These are phyloP conservation scores for Hystrix brachyura DNA, from an alignment of 2,113 vertebrate genomes.

Conservation along the genomic window DNA sequence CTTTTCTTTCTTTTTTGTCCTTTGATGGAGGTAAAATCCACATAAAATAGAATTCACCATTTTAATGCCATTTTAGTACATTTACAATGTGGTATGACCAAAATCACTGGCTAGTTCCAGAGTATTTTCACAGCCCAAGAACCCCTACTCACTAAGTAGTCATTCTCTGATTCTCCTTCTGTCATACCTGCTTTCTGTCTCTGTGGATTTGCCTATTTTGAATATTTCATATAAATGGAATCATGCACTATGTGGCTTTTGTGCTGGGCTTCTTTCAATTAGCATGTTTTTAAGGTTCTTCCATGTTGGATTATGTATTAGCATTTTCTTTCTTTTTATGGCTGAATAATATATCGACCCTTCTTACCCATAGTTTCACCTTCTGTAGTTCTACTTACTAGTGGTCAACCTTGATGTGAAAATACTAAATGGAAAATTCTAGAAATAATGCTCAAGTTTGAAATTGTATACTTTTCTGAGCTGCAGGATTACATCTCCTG, in stretches of 20 bases:
- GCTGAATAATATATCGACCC: background rate
- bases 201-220: background rate
- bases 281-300: background rate
- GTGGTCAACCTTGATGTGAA: background rate
- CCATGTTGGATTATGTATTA: background rate
- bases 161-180: background rate
- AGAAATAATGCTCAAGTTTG: background rate
- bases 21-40: background rate
- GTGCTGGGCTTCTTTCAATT: background rate
- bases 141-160: background rate
- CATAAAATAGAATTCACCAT: conserved; percentile 4
- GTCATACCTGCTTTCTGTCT: background rate
- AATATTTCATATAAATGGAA: background rate
- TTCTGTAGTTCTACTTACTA: background rate
- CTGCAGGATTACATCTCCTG: background rate
- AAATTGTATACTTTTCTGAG: background rate
- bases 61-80: background rate
- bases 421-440: background rate
- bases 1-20: background rate
- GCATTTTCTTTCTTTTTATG: background rate
- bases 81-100: background rate
- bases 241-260: background rate
- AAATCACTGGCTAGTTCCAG: background rate
- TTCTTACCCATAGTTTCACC: background rate
- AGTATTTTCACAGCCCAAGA: background rate